phyloP scores from a whole-genome alignment of 2,797 vertebrate species.

The Catostomus latipinnis region DNA sequence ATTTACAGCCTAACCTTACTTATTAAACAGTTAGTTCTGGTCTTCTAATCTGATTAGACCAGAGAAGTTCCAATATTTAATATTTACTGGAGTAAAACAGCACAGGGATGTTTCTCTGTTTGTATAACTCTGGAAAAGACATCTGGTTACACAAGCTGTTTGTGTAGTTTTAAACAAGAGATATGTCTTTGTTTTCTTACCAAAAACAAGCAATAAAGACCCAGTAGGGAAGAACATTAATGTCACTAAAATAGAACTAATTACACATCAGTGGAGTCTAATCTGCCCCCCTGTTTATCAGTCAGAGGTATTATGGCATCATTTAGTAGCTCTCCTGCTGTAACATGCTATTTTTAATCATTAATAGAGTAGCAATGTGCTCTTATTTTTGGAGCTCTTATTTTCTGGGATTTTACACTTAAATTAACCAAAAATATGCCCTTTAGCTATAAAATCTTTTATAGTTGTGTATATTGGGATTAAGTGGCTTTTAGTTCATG shows the following conservation, averaged over 20 bases:
- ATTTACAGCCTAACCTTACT: too few species aligned
- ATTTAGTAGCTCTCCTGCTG: conserved; percentile 17
- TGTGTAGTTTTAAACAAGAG: neutral
- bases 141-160: conserved; percentile 13
- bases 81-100: too few species aligned
- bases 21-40: too few species aligned
- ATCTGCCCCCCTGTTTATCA: conserved; percentile 13
- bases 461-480: too few species aligned
- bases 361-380: neutral
- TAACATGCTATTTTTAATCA: neutral
- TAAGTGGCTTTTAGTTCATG: too few species aligned
- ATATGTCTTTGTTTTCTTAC: conserved; percentile 17
- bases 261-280: conserved; percentile 7
- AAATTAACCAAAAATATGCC: neutral
- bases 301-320: conserved; percentile 8
- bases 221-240: conserved; percentile 24
- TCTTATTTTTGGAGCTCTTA: neutral
- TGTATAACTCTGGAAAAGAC: neutral
- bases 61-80: too few species aligned
- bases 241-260: conserved; percentile 37
- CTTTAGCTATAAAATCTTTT: neutral
- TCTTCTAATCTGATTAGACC: too few species aligned
- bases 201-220: neutral
- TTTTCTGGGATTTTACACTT: neutral
- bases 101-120: too few species aligned